Base-by-base conservation (phyloP, 2,888 invertebrate species). In the Zonitis immaculata region DNA sequence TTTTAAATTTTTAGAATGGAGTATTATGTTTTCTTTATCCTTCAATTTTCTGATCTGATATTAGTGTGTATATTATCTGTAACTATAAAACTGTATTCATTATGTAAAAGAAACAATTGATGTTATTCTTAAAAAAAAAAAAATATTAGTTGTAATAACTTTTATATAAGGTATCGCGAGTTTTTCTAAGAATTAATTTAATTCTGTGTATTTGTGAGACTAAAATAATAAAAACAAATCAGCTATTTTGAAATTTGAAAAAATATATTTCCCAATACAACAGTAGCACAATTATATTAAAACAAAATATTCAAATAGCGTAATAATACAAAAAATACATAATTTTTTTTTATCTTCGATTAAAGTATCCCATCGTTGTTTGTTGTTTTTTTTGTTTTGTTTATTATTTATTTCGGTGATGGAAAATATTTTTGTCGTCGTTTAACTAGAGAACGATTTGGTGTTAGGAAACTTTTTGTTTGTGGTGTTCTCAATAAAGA, bases 401-500 rank as follows among this genome's bases (percentile, higher is more conserved):
- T 22, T 5, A 22, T 4, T 22, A 35, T 35, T n/a, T 35, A 30
- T 47, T 52, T 35, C 9, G 56, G 52, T 3, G 56, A 52, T 11
- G 56, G 44, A n/a, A 56, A 56, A 49, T 48, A 50, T 16, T 49
- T 52, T 14, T 56, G 56, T n/a, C 32, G 44, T 14, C 18, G 28
- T 14, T 46, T 56, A 7, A 30, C 18, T 8, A 32, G 44, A 44
- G 27, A 45, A 12, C 56, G 42, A 46, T 51, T 51, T 4, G 69
- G 64, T 8, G 64, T 65, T 25, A 66, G 62, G 27, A 64, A 54
- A 26, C 57, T 51, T 47, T 56, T 58, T n/a, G 47, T 44, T n/a
- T n/a, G n/a, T 16, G 53, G 26, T 2, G 60, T 18, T 51, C 65
- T 58, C 16, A 73, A 53, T 42, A 75, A 61, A 4, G 74, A 74